phyloP scores from a whole-genome alignment of 1,140 invertebrate genomes.

The Drosophila gunungcola region DNA sequence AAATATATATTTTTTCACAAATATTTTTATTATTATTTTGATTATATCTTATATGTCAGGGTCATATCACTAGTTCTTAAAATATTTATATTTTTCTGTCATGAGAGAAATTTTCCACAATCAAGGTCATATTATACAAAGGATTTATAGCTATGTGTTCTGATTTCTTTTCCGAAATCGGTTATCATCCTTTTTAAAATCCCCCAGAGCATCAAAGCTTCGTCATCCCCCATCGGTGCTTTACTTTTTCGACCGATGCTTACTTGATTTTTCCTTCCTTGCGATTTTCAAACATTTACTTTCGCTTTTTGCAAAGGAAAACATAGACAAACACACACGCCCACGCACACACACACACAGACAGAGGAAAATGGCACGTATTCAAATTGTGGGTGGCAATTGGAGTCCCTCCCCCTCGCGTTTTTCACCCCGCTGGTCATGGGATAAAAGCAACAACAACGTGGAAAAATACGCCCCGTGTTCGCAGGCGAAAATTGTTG shows the following conservation, averaged over 20 bases:
- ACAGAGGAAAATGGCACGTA: slow-evolving; percentile 39
- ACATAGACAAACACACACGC: slow-evolving; percentile 71
- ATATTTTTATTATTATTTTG: too few species aligned
- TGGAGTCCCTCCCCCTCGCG: slow-evolving; percentile 7
- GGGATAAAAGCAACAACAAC: slow-evolving; percentile 36
- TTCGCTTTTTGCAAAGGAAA: slow-evolving; percentile 78
- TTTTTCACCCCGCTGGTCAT: slow-evolving; percentile 4
- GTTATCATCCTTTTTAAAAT: slow-evolving; percentile 31
- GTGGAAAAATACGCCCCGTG: slow-evolving; percentile 65
- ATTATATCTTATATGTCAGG: too few species aligned
- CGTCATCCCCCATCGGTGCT: slow-evolving; percentile 13
- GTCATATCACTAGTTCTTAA: too few species aligned
- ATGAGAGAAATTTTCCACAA: not conserved
- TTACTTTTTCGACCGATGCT: slow-evolving; percentile 54
- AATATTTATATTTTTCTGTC: too few species aligned
- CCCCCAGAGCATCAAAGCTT: slow-evolving; percentile 30
- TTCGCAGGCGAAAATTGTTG: slow-evolving; percentile 80
- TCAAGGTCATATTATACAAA: not conserved
- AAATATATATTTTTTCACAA: too few species aligned
- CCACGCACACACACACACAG: slow-evolving; percentile 33
- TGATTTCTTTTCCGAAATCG: not conserved
- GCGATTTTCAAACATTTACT: slow-evolving; percentile 84
- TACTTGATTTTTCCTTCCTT: slow-evolving; percentile 82
- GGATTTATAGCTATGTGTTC: slow-evolving; percentile 2
- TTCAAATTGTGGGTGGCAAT: slow-evolving; percentile 68